Percentiles rank a stretch among this genome's conserved stretches.
phyloP scores from a whole-genome alignment of 2,888 invertebrate genomes.

The Galerucella nymphaeae region DNA sequence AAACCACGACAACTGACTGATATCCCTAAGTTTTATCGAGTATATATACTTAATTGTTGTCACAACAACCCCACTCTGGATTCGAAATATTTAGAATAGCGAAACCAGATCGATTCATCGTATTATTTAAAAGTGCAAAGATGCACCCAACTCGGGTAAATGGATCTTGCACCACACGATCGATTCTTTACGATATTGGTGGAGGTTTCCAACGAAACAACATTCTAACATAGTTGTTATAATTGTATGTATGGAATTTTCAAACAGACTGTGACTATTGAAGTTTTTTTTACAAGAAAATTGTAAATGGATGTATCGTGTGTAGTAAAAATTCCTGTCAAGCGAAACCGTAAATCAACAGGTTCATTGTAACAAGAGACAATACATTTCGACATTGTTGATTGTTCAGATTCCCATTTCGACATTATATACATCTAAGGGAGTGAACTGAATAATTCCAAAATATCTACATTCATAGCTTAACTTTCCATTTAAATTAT shows the following conservation, averaged over 20 bases:
- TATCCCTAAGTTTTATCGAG: conserved; percentile 50
- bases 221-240: neutral
- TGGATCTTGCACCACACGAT: conserved; percentile 20
- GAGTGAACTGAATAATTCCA: neutral
- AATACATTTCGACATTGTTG: neutral
- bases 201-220: neutral
- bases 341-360: conserved; percentile 2
- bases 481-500: no score
- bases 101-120: conserved; percentile 58
- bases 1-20: conserved; percentile 47
- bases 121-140: conserved; percentile 56
- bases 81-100: conserved; percentile 57
- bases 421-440: neutral
- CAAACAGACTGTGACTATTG: neutral
- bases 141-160: conserved; percentile 40
- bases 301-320: conserved; percentile 17
- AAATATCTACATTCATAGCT: neutral
- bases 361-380: neutral
- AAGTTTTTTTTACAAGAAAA: neutral
- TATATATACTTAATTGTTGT: conserved; percentile 58
- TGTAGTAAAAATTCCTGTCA: conserved; percentile 26
- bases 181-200: neutral
- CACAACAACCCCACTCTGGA: conserved; percentile 56
- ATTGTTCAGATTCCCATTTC: neutral
- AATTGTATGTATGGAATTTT: neutral